phyloP scores from a whole-genome alignment of 2,888 invertebrate species.

The Rhagophthalmus giganteus region DNA sequence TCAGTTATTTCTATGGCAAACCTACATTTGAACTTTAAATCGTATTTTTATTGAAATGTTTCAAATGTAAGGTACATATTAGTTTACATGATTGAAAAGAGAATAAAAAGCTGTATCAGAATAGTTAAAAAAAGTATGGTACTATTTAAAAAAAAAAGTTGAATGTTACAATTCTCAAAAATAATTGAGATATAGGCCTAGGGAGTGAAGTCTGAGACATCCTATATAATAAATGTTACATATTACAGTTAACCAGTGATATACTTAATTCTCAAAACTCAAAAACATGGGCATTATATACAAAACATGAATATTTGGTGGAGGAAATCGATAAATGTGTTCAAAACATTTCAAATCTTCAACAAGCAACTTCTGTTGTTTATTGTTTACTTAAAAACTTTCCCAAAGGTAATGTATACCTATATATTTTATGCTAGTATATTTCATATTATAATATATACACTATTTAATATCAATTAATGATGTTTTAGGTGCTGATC shows the following conservation, averaged over 20 bases:
- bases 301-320: slow-evolving; percentile 48
- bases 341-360: slow-evolving; percentile 47
- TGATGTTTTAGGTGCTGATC: slow-evolving; percentile 56
- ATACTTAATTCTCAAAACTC: slow-evolving; percentile 14
- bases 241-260: slow-evolving; percentile 31
- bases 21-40: too few species aligned
- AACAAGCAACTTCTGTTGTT: slow-evolving; percentile 49
- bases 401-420: slow-evolving; percentile 44
- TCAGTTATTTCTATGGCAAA: too few species aligned
- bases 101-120: too few species aligned
- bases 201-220: neutral
- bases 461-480: too few species aligned
- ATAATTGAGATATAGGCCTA: neutral
- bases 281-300: slow-evolving; percentile 46
- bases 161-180: too few species aligned
- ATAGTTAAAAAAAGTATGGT: too few species aligned
- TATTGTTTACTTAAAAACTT: slow-evolving; percentile 46
- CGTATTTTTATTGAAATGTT: too few species aligned
- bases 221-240: slow-evolving; percentile 1
- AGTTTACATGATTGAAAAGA: too few species aligned
- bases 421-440: too few species aligned
- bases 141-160: too few species aligned
- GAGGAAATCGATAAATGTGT: slow-evolving; percentile 52
- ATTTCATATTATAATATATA: too few species aligned
- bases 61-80: too few species aligned